Evolutionary conservation across 37 sponge, comb jelly and placozoan genomes (phyloP).

Genomic region (Hexactinellida sp.): DNA sequence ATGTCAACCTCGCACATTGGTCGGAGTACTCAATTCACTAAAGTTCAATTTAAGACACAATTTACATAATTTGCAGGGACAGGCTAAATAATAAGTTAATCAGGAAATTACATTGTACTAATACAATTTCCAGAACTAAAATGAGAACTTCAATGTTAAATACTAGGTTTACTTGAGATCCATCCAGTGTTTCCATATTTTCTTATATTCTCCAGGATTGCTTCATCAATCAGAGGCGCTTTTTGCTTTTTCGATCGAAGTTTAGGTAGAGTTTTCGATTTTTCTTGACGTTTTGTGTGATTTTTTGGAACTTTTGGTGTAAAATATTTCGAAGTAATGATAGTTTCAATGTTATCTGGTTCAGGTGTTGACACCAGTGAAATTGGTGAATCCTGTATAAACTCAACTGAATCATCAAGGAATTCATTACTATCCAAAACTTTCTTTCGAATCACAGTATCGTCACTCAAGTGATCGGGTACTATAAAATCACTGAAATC

Average conservation of each 20-base stretch:
- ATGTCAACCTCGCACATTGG: too few relatives aligned
- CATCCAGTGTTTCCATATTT: background rate
- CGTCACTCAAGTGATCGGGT: background rate
- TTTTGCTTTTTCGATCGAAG: background rate
- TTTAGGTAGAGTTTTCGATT: too few relatives aligned
- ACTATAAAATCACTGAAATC: background rate
- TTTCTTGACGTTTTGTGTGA: background rate
- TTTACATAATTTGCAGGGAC: too few relatives aligned
- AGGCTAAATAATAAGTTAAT: too few relatives aligned
- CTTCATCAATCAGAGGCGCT: background rate
- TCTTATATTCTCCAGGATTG: background rate
- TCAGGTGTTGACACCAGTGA: background rate
- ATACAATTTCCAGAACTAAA: too few relatives aligned
- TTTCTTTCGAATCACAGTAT: background rate
- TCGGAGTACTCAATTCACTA: too few relatives aligned
- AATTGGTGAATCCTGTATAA: background rate
- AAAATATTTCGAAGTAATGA: background rate
- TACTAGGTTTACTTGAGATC: too few relatives aligned
- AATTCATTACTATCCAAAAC: background rate
- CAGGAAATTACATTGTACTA: too few relatives aligned
- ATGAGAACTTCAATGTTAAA: too few relatives aligned
- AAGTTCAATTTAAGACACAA: too few relatives aligned
- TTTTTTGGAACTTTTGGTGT: background rate
- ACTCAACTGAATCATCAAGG: background rate
- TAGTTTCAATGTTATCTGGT: background rate